These are phyloP conservation scores for Orussus abietinus DNA, from an alignment of 1,140 invertebrate species.

Conservation along the genomic window DNA sequence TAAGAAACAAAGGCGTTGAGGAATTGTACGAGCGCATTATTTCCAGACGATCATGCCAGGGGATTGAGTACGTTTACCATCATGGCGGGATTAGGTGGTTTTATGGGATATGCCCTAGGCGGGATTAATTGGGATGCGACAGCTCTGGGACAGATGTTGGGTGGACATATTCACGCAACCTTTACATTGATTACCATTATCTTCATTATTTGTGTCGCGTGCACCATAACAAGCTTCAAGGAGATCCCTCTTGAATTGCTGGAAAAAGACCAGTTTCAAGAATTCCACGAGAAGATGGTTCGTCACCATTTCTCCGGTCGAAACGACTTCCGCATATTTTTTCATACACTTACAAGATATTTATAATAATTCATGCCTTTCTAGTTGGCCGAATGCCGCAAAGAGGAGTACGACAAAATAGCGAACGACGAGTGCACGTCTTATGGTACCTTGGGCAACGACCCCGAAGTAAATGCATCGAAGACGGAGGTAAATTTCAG, in stretches of 20 bases:
- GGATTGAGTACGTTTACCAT: constrained; percentile 93
- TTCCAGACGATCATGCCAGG: constrained; percentile 80
- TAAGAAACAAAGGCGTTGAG: not conserved
- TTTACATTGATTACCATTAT: constrained; percentile 86
- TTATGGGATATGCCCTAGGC: constrained; percentile 88
- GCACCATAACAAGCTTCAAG: constrained; percentile 80
- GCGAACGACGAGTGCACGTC: constrained; percentile 31
- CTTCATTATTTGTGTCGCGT: constrained; percentile 75
- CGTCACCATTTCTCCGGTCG: too few relatives aligned
- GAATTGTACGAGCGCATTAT: constrained; percentile 7
- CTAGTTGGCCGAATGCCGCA: too few relatives aligned
- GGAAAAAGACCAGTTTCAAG: constrained; percentile 47
- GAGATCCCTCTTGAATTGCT: constrained; percentile 75
- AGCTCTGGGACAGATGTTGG: constrained; percentile 69
- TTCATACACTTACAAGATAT: not conserved
- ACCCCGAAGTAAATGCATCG: constrained; percentile 13
- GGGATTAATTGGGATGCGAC: constrained; percentile 92
- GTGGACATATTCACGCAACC: constrained; percentile 85
- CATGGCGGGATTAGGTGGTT: constrained; percentile 93
- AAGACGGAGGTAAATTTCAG: constrained; percentile 27
- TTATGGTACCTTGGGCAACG: constrained; percentile 32
- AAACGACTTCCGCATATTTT: too few relatives aligned
- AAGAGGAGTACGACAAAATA: constrained; percentile 35
- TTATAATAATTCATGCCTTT: constrained; percentile 1
- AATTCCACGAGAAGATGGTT: constrained; percentile 46